Conservation (phyloP, 2,797 vertebrate genomes). For the Chaetophractus vellerosus region DNA sequence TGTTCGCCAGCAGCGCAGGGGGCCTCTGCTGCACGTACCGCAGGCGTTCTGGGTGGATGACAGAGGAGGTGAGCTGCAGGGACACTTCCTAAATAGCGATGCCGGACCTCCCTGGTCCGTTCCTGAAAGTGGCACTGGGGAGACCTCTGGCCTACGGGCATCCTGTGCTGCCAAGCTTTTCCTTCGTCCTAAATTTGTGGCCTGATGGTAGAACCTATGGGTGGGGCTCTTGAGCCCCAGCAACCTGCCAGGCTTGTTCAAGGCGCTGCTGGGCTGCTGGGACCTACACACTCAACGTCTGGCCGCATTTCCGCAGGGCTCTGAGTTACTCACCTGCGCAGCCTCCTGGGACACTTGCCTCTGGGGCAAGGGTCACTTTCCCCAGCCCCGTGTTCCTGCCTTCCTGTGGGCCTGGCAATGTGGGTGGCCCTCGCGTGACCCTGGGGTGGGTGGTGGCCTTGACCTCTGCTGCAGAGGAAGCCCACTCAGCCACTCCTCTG, state of each 20-base stretch:
- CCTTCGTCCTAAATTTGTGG: not conserved
- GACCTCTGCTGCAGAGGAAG: not conserved
- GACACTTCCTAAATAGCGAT: too few relatives aligned
- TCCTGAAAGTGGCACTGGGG: not conserved
- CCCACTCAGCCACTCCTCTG: not conserved
- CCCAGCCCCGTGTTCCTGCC: too few relatives aligned
- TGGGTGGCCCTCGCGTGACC: not conserved
- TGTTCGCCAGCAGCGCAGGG: not conserved
- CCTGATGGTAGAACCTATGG: not conserved
- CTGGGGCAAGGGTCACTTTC: not conserved
- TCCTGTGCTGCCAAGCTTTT: not conserved
- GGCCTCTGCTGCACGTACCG: accelerated
- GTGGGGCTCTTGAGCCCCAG: not conserved
- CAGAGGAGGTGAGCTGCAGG: not conserved
- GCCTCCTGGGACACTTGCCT: not conserved
- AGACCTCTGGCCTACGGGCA: not conserved
- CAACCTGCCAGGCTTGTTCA: not conserved
- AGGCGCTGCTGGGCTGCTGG: not conserved
- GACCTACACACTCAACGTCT: not conserved
- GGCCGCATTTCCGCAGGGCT: not conserved
- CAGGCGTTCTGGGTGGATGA: not conserved
- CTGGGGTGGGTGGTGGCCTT: not conserved
- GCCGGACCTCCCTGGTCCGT: not conserved
- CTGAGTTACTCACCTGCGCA: not conserved
- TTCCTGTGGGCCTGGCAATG: not conserved